Conservation (phyloP, 2,113 vertebrate genomes). For the Plestiodon gilberti region DNA sequence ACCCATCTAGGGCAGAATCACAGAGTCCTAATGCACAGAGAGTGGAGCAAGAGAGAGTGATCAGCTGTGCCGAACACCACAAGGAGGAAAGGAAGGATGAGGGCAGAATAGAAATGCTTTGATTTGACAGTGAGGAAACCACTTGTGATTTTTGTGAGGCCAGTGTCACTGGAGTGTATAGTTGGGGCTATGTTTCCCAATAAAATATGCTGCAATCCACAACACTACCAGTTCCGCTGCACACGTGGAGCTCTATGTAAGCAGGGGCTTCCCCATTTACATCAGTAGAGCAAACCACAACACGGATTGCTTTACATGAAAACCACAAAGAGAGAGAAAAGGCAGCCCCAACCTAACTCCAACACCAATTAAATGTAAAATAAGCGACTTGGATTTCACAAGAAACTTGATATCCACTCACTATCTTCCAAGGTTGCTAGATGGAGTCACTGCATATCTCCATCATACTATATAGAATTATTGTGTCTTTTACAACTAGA, state of each 20-base stretch:
- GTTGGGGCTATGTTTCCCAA: too few relatives aligned
- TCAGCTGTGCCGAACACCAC: too few relatives aligned
- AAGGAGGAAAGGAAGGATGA: too few relatives aligned
- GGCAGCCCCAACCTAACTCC: not conserved
- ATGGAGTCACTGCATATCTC: not conserved
- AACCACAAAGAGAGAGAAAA: not conserved
- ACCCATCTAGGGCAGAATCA: too few relatives aligned
- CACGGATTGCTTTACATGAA: not conserved
- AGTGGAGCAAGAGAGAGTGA: too few relatives aligned
- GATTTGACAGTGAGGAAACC: too few relatives aligned
- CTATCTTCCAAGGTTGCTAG: not conserved
- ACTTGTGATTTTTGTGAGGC: too few relatives aligned
- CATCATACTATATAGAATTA: not conserved
- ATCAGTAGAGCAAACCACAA: not conserved
- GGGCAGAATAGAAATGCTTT: too few relatives aligned
- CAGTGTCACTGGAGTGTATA: too few relatives aligned
- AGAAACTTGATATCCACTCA: not conserved
- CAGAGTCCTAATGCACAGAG: too few relatives aligned
- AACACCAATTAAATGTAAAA: not conserved
- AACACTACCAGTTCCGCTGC: not conserved
- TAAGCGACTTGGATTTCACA: not conserved
- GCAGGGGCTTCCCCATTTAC: not conserved
- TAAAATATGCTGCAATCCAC: too few relatives aligned
- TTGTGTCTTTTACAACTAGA: not conserved
- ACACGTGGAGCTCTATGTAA: not conserved